Evolutionary conservation across 2,113 vertebrate species (phyloP).

Genomic region (Craseonycteris thonglongyai): DNA sequence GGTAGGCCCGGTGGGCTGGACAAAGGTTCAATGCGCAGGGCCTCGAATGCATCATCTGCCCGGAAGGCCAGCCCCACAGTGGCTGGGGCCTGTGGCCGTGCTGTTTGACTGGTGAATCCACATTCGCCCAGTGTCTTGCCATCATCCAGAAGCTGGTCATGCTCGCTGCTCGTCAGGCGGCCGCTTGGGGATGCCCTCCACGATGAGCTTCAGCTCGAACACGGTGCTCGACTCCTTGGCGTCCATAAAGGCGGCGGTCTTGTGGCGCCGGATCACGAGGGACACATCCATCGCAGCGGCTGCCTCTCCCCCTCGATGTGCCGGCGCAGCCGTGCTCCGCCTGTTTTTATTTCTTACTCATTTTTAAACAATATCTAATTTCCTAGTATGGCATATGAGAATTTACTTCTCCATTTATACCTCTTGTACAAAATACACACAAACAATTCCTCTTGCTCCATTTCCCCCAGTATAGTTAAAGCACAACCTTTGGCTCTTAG

Average conservation of each 20-base stretch:
- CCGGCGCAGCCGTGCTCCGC: slow-evolving; percentile 66
- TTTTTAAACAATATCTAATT: neutral
- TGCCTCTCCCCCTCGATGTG: slow-evolving; percentile 59
- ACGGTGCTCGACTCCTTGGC: slow-evolving; percentile 92
- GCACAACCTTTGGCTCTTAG: neutral
- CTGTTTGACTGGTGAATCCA: slow-evolving; percentile 93
- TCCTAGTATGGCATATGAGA: neutral
- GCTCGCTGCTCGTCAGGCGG: slow-evolving; percentile 91
- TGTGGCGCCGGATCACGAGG: slow-evolving; percentile 92
- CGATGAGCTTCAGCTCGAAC: slow-evolving; percentile 90
- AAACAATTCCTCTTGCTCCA: neutral
- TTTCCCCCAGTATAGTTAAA: neutral
- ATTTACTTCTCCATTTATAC: neutral
- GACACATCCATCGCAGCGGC: slow-evolving; percentile 85
- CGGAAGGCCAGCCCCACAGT: slow-evolving; percentile 91
- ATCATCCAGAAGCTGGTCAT: slow-evolving; percentile 91
- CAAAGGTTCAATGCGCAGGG: slow-evolving; percentile 88
- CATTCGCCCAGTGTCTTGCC: slow-evolving; percentile 91
- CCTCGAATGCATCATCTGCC: slow-evolving; percentile 89
- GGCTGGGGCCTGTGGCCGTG: slow-evolving; percentile 90
- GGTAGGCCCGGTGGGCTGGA: slow-evolving; percentile 93
- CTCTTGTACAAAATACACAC: neutral
- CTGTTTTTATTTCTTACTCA: neutral
- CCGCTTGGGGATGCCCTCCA: slow-evolving; percentile 92
- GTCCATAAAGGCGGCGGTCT: slow-evolving; percentile 93